phyloP scores from a whole-genome alignment of 2,888 invertebrate species.

The Eumerus sabulonum region DNA sequence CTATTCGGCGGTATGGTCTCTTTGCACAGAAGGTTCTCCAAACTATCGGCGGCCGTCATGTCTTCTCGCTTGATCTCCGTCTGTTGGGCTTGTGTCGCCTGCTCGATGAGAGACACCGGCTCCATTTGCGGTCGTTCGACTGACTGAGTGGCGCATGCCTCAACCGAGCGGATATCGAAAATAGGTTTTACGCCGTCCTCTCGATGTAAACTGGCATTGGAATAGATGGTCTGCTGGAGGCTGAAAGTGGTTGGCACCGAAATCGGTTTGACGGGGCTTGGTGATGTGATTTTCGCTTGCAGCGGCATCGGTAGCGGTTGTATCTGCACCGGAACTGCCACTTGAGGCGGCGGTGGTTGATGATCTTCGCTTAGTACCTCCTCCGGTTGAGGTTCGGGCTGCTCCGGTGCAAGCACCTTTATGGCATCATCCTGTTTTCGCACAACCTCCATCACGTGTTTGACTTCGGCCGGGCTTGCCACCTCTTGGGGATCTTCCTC shows the following conservation, averaged over 20 bases:
- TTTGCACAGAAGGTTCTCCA: slow-evolving; percentile 87
- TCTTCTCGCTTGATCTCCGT: slow-evolving; percentile 69
- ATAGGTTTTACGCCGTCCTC: slow-evolving; percentile 73
- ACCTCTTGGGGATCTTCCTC: slow-evolving; percentile 76
- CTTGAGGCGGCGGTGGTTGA: slow-evolving; percentile 4
- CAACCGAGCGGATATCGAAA: slow-evolving; percentile 65
- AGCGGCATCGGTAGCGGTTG: slow-evolving; percentile 65
- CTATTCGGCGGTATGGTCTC: slow-evolving; percentile 95
- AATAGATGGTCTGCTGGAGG: slow-evolving; percentile 69
- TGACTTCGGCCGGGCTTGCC: slow-evolving; percentile 71
- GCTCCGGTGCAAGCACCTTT: slow-evolving; percentile 26
- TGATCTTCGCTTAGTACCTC: slow-evolving; percentile 38
- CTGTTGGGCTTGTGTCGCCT: slow-evolving; percentile 20
- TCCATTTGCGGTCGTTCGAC: slow-evolving; percentile 25
- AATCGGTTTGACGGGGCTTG: slow-evolving; percentile 55
- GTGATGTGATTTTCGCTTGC: slow-evolving; percentile 51
- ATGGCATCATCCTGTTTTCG: slow-evolving; percentile 70
- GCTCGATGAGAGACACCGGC: slow-evolving; percentile 46
- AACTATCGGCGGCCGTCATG: slow-evolving; percentile 72
- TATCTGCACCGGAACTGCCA: slow-evolving; percentile 43
- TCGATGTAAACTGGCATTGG: slow-evolving; percentile 70
- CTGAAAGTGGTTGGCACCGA: slow-evolving; percentile 64
- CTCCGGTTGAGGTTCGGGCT: slow-evolving; percentile 21
- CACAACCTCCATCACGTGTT: slow-evolving; percentile 74
- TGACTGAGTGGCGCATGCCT: slow-evolving; percentile 42